Conservation (phyloP, 2,888 invertebrate genomes). For the Allacma fusca region DNA sequence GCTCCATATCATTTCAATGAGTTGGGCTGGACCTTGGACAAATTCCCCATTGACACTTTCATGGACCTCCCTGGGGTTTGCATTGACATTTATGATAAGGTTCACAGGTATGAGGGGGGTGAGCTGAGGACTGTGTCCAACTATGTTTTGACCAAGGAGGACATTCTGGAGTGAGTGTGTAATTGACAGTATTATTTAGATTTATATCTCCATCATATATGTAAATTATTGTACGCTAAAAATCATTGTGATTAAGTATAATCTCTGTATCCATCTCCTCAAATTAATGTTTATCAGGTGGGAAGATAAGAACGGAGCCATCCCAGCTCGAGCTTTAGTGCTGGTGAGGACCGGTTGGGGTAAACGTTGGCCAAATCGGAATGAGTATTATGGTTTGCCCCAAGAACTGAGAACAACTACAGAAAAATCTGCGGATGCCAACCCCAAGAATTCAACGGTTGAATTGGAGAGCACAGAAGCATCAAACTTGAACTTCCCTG, state of each 20-base stretch:
- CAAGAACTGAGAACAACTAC: slow-evolving; percentile 28
- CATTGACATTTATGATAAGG: slow-evolving; percentile 57
- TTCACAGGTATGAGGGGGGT: slow-evolving; percentile 46
- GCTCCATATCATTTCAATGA: slow-evolving; percentile 70
- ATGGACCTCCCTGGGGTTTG: slow-evolving; percentile 62
- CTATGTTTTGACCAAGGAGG: slow-evolving; percentile 51
- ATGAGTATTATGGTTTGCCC: slow-evolving; percentile 43
- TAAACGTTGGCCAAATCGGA: slow-evolving; percentile 39
- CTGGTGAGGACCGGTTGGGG: slow-evolving; percentile 54
- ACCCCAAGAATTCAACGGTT: background rate
- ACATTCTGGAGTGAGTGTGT: slow-evolving; percentile 51
- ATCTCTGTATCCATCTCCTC: too few species aligned
- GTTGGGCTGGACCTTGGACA: slow-evolving; percentile 67
- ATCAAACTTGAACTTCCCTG: slow-evolving; percentile 48
- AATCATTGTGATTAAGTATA: too few species aligned
- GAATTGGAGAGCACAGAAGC: background rate
- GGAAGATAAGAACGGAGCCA: slow-evolving; percentile 52
- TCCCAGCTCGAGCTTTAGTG: slow-evolving; percentile 53
- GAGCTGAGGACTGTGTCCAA: slow-evolving; percentile 43
- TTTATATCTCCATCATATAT: too few species aligned
- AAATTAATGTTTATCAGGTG: too few species aligned
- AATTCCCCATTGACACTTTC: slow-evolving; percentile 67
- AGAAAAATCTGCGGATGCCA: background rate
- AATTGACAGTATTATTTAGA: too few species aligned
- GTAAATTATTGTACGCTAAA: too few species aligned